Conservation (phyloP, 2,113 vertebrate species). For the Austrofundulus limnaeus region DNA sequence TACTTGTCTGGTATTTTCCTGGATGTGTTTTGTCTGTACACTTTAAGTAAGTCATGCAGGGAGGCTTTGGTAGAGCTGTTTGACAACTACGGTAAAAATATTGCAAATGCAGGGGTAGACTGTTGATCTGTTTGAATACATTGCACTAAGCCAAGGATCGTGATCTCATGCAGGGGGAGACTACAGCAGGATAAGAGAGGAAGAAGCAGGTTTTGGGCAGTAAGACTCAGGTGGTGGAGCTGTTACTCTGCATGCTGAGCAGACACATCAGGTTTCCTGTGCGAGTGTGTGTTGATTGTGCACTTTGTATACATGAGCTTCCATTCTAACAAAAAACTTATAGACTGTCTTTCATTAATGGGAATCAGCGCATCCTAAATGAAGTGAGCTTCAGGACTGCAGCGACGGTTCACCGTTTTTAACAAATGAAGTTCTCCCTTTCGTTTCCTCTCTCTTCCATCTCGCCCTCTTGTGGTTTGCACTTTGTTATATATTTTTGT, state of each 20-base stretch:
- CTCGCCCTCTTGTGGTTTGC: not conserved
- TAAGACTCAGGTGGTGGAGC: slow-evolving; percentile 50
- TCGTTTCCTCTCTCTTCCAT: not conserved
- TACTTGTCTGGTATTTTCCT: not conserved
- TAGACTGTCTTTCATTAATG: slow-evolving; percentile 70
- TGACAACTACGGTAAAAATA: slow-evolving; percentile 27
- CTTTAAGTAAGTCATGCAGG: slow-evolving; percentile 1
- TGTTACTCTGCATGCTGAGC: slow-evolving; percentile 53
- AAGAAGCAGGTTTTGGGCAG: not conserved
- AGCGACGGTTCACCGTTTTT: slow-evolving; percentile 25
- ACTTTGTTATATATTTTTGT: slow-evolving; percentile 30
- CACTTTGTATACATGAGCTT: slow-evolving; percentile 14
- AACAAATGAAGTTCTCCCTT: slow-evolving; percentile 28
- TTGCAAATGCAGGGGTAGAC: slow-evolving; percentile 11
- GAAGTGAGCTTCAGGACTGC: slow-evolving; percentile 56
- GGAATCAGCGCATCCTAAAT: slow-evolving; percentile 62
- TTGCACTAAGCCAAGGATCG: slow-evolving; percentile 27
- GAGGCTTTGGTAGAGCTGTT: slow-evolving; percentile 15
- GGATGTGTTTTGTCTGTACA: slow-evolving; percentile 14
- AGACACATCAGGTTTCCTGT: slow-evolving; percentile 44
- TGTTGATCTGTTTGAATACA: slow-evolving; percentile 37
- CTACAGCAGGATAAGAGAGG: slow-evolving; percentile 53
- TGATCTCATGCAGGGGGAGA: slow-evolving; percentile 47
- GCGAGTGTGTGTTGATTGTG: slow-evolving; percentile 6
- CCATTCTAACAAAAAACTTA: slow-evolving; percentile 50